Conservation (phyloP, 2,797 vertebrate genomes). For the Rachycentron canadum region DNA sequence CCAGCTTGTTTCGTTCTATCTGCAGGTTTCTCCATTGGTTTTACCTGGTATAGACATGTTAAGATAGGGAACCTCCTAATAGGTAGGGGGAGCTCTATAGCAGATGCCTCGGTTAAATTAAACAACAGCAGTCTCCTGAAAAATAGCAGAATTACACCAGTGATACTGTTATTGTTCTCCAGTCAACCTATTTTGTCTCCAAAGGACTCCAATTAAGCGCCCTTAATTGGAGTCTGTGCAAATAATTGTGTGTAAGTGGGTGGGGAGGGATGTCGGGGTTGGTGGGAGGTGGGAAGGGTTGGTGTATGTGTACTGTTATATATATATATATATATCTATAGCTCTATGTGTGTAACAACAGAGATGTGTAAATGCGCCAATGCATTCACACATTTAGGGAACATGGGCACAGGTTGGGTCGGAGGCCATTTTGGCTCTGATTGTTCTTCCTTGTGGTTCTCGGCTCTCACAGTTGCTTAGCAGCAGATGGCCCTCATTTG, state of each 20-base stretch:
- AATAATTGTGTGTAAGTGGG: slow-evolving; percentile 73
- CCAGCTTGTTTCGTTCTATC: slow-evolving; percentile 74
- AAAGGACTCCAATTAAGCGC: slow-evolving; percentile 81
- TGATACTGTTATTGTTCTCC: slow-evolving; percentile 80
- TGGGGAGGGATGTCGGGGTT: slow-evolving; percentile 37
- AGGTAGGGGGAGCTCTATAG: slow-evolving; percentile 88
- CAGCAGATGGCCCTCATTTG: slow-evolving; percentile 73
- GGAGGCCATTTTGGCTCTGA: slow-evolving; percentile 74
- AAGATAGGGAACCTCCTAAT: slow-evolving; percentile 81
- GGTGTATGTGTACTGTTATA: slow-evolving; percentile 73
- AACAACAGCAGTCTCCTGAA: slow-evolving; percentile 75
- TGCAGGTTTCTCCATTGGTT: slow-evolving; percentile 78
- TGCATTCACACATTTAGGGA: slow-evolving; percentile 87
- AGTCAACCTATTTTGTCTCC: slow-evolving; percentile 78
- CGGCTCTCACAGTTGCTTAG: slow-evolving; percentile 82
- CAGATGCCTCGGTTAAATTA: slow-evolving; percentile 64
- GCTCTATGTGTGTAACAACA: slow-evolving; percentile 75
- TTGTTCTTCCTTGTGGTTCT: slow-evolving; percentile 79
- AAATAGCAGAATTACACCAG: slow-evolving; percentile 71
- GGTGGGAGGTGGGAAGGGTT: slow-evolving; percentile 11
- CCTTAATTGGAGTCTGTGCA: slow-evolving; percentile 83
- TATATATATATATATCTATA: slow-evolving; percentile 46
- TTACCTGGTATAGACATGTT: slow-evolving; percentile 74
- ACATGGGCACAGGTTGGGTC: slow-evolving; percentile 85
- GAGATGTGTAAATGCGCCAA: slow-evolving; percentile 82